Conservation (phyloP, 1,140 invertebrate species). For the Zaprionus nigranus region DNA sequence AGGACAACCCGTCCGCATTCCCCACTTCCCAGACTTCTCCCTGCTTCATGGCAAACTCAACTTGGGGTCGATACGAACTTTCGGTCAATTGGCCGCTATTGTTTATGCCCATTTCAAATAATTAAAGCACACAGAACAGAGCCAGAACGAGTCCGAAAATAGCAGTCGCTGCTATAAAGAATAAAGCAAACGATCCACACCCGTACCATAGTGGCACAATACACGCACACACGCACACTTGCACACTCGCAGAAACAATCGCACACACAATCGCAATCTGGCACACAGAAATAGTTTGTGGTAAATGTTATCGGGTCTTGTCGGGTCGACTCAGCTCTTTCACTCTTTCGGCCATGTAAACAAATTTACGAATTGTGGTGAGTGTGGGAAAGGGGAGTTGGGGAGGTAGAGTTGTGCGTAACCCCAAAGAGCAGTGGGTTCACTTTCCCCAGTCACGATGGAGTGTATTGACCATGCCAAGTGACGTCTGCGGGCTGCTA, state of each 20-base stretch:
- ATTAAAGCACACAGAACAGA: conserved; percentile 33
- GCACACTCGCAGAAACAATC: neutral
- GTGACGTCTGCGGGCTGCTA: conserved; percentile 12
- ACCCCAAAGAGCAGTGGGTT: neutral
- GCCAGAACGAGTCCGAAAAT: conserved; percentile 31
- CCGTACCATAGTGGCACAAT: neutral
- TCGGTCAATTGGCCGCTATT: conserved; percentile 43
- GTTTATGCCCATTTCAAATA: conserved; percentile 52
- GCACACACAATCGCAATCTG: neutral
- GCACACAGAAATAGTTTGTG: conserved; percentile 26
- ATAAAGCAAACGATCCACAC: conserved; percentile 45
- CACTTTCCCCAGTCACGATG: neutral
- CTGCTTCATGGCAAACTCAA: conserved; percentile 11
- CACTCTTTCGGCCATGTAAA: conserved; percentile 17
- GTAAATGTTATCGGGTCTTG: conserved; percentile 33
- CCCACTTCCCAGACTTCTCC: neutral
- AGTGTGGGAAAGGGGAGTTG: neutral
- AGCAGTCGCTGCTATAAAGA: conserved; percentile 42
- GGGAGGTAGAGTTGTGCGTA: neutral
- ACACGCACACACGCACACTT: conserved; percentile 14
- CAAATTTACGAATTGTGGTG: conserved; percentile 21
- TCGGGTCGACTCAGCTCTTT: neutral
- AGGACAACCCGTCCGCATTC: neutral
- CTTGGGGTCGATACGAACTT: conserved; percentile 12
- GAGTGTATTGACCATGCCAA: conserved; percentile 5